These are phyloP conservation scores for Cerastis rubricosa DNA, from an alignment of 2,888 invertebrate genomes.

Conservation along the genomic window DNA sequence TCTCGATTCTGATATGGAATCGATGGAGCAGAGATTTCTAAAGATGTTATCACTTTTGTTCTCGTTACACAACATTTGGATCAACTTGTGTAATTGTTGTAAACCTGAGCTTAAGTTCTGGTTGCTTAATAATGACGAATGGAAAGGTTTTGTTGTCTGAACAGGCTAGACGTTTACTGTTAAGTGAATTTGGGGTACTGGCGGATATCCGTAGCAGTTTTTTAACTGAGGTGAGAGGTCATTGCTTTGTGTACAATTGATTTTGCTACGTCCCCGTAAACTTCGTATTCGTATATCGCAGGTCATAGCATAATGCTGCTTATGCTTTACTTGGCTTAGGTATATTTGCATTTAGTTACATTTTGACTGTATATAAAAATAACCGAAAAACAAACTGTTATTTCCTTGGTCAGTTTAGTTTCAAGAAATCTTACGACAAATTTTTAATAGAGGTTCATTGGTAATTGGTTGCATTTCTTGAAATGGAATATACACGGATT, in stretches of 20 bases:
- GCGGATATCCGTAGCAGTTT: constrained; percentile 23
- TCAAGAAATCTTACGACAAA: not conserved
- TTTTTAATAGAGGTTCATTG: not conserved
- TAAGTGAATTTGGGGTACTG: constrained; percentile 13
- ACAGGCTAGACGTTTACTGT: constrained; percentile 28
- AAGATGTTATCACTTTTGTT: constrained; percentile 49
- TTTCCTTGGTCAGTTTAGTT: not conserved
- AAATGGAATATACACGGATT: no score
- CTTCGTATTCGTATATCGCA: not conserved
- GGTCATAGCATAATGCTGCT: not conserved
- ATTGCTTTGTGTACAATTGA: constrained; percentile 4
- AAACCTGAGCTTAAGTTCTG: constrained; percentile 9
- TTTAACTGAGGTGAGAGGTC: not conserved
- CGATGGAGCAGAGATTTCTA: constrained; percentile 39
- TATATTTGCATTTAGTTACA: not conserved
- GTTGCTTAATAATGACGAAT: constrained; percentile 50
- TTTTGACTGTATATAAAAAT: not conserved
- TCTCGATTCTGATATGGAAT: constrained; percentile 47
- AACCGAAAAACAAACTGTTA: not conserved
- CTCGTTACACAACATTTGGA: constrained; percentile 48
- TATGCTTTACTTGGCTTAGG: not conserved
- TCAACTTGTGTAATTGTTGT: constrained; percentile 53
- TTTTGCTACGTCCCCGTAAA: no score
- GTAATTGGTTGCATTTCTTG: not conserved
- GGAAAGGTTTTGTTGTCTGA: constrained; percentile 50